Evolutionary conservation across 2,797 vertebrate genomes (phyloP).

Genomic region (Poeciliopsis gracilis): DNA sequence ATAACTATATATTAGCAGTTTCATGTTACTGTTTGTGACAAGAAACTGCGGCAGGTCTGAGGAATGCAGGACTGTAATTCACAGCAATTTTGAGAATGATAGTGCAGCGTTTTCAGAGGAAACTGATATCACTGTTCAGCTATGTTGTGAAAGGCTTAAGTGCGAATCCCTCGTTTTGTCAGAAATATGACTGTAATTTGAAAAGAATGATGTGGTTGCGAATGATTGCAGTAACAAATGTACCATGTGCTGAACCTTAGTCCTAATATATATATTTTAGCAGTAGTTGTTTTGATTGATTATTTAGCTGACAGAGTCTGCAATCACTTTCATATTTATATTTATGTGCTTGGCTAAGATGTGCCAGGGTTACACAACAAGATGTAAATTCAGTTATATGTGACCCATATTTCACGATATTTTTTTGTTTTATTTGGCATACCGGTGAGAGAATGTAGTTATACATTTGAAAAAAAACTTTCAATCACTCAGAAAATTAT

Average conservation of each 20-base stretch:
- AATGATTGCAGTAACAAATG: conserved; percentile 41
- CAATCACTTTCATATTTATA: conserved; percentile 34
- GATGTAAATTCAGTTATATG: conserved; percentile 52
- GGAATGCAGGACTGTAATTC: conserved; percentile 50
- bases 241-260: conserved; percentile 30
- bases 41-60: conserved; percentile 19
- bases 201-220: conserved; percentile 43
- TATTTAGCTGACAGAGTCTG: conserved; percentile 33
- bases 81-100: conserved; percentile 56
- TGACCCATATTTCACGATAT: neutral
- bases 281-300: neutral
- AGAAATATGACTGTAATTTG: conserved; percentile 58
- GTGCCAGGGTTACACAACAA: conserved; percentile 44
- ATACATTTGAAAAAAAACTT: conserved; percentile 1
- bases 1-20: conserved; percentile 15
- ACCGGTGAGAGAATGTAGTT: conserved; percentile 20
- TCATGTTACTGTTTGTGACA: conserved; percentile 15
- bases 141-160: conserved; percentile 47
- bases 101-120: conserved; percentile 39
- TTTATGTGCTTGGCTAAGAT: conserved; percentile 39
- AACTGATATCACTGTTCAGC: conserved; percentile 52
- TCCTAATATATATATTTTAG: neutral
- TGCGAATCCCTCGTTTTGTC: conserved; percentile 44
- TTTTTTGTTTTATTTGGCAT: conserved; percentile 3
- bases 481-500: neutral